Base-by-base conservation (phyloP, 2,113 vertebrate species). In the Pterocles orientalis region DNA sequence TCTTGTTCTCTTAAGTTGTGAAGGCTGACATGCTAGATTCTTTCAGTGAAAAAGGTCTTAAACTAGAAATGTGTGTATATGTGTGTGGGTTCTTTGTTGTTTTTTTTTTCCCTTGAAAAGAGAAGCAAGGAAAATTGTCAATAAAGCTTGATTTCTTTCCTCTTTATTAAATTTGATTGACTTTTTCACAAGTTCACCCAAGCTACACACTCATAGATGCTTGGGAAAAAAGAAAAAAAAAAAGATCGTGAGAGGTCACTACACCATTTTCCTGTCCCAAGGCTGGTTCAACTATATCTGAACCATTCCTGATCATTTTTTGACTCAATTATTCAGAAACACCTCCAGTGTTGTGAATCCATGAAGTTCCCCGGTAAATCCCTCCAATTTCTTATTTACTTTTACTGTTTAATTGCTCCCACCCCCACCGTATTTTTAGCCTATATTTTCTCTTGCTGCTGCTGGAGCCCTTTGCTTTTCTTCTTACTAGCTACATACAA, bases 91-190 rank as follows among this genome's bases (percentile, higher is more conserved):
- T 23, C 10, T 31, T 31, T 26, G 3, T 23, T 47, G 29, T 12
- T 7, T 50, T 31, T 18, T 31, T 23, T 39, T 6, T 6, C 14
- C 9, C 29, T 7, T 48, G n/a, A 83, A 83, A 93, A 47, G 13
- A 71, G 10, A 75, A 90, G 47, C n/a, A 39, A n/a, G 20, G 14
- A 14, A 54, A 91, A 86, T 54, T 83, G 70, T 81, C 64, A 54
- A 34, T 29, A 75, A 9, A 41, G 6, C 16, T 71, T 75, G 36
- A 79, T 81, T 84, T 73, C 13, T 82, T 81, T 77, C 14, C 13
- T 90, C 23, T 83, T 92, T 77, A 80, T 80, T 69, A 88, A 85
- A 90, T 92, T 85, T 5, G 23, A 43, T 91, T 75, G 62, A 75
- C n/a, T 78, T 91, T 88, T 81, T 13, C 7, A n/a, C 25, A 53